phyloP scores from a whole-genome alignment of 2,797 vertebrate species.

The Zenarchopterus dispar region DNA sequence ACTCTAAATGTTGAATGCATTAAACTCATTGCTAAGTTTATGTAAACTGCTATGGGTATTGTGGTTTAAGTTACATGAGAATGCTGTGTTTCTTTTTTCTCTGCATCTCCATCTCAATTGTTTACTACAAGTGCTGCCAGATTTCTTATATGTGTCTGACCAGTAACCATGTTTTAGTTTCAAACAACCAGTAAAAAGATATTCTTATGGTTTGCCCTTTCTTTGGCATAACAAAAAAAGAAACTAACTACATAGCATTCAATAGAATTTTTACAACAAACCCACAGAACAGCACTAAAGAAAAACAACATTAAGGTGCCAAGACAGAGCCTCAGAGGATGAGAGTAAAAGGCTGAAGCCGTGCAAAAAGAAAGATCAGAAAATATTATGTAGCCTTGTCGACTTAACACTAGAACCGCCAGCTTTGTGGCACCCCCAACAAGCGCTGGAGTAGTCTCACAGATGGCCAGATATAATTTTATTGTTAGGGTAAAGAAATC shows the following conservation, averaged over 20 bases:
- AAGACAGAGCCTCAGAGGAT: slow-evolving; percentile 22
- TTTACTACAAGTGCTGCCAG: slow-evolving; percentile 40
- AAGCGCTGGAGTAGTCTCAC: no score
- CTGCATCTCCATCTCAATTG: slow-evolving; percentile 30
- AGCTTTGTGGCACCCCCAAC: no score
- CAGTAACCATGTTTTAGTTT: slow-evolving; percentile 24
- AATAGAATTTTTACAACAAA: slow-evolving; percentile 44
- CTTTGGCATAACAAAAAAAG: slow-evolving; percentile 8
- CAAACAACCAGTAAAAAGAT: slow-evolving; percentile 28
- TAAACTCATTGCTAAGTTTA: slow-evolving; percentile 32
- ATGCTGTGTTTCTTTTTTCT: slow-evolving; percentile 33
- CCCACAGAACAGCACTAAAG: slow-evolving; percentile 23
- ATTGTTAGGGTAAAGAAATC: no score
- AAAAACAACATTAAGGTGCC: slow-evolving; percentile 30
- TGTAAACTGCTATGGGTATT: slow-evolving; percentile 10
- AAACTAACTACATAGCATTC: slow-evolving; percentile 33
- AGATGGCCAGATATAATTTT: no score
- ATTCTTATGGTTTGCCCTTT: slow-evolving; percentile 57
- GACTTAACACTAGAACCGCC: slow-evolving; percentile 2
- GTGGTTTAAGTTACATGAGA: slow-evolving; percentile 21
- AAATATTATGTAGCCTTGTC: slow-evolving; percentile 4
- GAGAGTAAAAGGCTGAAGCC: slow-evolving; percentile 20
- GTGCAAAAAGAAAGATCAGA: slow-evolving; percentile 1
- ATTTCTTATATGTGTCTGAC: slow-evolving; percentile 20
- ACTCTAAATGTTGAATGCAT: slow-evolving; percentile 28